Conservation (phyloP, 2,797 vertebrate genomes). For the Microtus californicus region DNA sequence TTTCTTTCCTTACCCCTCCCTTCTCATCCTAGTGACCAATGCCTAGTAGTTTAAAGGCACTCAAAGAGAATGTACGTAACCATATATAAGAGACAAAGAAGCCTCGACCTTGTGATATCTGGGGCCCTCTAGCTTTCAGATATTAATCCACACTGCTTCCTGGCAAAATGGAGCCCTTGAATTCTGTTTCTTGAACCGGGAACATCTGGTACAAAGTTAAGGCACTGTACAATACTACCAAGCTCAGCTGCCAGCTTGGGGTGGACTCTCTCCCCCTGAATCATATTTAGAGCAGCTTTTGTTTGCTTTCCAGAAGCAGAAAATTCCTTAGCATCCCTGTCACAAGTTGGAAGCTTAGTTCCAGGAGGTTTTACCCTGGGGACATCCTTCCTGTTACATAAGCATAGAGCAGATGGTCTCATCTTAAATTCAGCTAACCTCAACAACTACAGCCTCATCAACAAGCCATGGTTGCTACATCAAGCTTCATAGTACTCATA, state of each 20-base stretch:
- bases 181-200: neutral
- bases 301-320: neutral
- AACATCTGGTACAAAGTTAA: neutral
- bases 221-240: neutral
- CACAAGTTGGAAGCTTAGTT: neutral
- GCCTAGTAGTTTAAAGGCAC: neutral
- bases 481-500: neutral
- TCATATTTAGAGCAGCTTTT: neutral
- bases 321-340: neutral
- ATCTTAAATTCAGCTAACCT: neutral
- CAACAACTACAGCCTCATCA: neutral
- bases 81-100: neutral
- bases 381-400: neutral
- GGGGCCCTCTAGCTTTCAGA: neutral
- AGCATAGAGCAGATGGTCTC: neutral
- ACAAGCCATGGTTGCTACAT: neutral
- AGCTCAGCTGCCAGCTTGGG: neutral
- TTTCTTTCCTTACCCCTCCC: neutral
- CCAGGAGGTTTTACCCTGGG: neutral
- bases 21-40: neutral
- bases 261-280: neutral
- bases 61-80: neutral
- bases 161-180: neutral
- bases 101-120: neutral
- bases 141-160: neutral